Evolutionary conservation across 2,113 vertebrate genomes (phyloP), one percentile per base, ranked within the genome.

Genomic region (Halichoerus grypus): DNA sequence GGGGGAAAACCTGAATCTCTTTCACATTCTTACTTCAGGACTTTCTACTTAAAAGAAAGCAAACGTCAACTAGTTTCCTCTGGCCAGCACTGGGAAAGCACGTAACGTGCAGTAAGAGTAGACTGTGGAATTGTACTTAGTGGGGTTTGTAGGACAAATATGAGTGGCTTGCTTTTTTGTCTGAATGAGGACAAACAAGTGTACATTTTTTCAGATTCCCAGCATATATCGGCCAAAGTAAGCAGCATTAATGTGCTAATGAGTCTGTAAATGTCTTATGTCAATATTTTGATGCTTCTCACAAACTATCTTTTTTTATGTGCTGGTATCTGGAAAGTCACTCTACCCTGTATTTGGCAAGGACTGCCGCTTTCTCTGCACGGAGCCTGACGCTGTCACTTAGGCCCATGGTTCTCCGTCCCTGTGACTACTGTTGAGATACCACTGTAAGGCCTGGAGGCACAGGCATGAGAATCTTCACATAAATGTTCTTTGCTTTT

Each of bases 121-220:
- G 61, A 33, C 55, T 51, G 15, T 63, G 94, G 19, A 18, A 39
- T 74, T 91, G n/a, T 12, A 16, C 61, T 85, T 28, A 18, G 13
- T n/a, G 33, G 14, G 3, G 1, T 28, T 65, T 83, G 36, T 55
- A 81, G 69, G 69, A 83, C 31, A 90, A 36, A 74, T 15, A 36
- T 1, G 15, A 93, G 36, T 85, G 61, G 0, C 21, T 81, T 77
- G 49, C 19, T 83, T 63, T 95, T 95, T 86, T 87, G 63, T 94
- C 84, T 84, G 87, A 86, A 86, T 67, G 90, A 94, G 95, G 74
- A 36, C 91, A 89, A 21, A 10, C 18, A 36, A 39, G 33, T 77
- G 7, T 72, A 67, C 9, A 26, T 87, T 71, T 83, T 83, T 83
- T 28, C 18, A 90, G 53, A 81, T 63, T 82, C 67, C 46, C 46